Percentiles rank a stretch among this genome's conserved stretches.
phyloP scores from a whole-genome alignment of 2,113 vertebrate genomes.

The Scytalopus superciliaris region DNA sequence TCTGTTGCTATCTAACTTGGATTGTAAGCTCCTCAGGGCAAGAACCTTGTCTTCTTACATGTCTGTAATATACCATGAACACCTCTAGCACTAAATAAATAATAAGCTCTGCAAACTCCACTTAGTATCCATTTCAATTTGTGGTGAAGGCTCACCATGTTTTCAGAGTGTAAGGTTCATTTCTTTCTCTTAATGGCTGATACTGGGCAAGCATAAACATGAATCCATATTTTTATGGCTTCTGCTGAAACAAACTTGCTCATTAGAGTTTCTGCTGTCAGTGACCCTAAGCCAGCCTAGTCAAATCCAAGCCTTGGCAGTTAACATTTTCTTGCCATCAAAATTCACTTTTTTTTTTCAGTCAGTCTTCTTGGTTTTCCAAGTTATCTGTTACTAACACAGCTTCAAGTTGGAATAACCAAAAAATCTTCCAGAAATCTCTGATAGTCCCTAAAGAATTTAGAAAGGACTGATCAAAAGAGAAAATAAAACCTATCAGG shows the following conservation, averaged over 20 bases:
- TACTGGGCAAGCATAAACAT: slow-evolving; percentile 4
- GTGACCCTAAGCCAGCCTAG: not conserved
- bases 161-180: not conserved
- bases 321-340: not conserved
- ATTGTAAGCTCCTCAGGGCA: slow-evolving; percentile 39
- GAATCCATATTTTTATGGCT: slow-evolving; percentile 20
- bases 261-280: slow-evolving; percentile 2
- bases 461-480: not conserved
- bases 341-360: not conserved
- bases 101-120: slow-evolving; percentile 36
- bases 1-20: slow-evolving; percentile 36
- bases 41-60: slow-evolving; percentile 31
- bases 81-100: slow-evolving; percentile 50
- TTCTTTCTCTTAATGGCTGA: slow-evolving; percentile 18
- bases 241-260: slow-evolving; percentile 15
- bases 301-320: not conserved
- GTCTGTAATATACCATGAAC: slow-evolving; percentile 18
- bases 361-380: not conserved
- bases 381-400: not conserved
- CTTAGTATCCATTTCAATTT: slow-evolving; percentile 60
- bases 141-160: slow-evolving; percentile 22
- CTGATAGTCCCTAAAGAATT: not conserved
- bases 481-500: not conserved
- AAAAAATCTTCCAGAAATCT: not conserved
- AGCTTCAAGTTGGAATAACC: not conserved